Conservation (phyloP, 1,140 invertebrate genomes). For the Drosophila orena region DNA sequence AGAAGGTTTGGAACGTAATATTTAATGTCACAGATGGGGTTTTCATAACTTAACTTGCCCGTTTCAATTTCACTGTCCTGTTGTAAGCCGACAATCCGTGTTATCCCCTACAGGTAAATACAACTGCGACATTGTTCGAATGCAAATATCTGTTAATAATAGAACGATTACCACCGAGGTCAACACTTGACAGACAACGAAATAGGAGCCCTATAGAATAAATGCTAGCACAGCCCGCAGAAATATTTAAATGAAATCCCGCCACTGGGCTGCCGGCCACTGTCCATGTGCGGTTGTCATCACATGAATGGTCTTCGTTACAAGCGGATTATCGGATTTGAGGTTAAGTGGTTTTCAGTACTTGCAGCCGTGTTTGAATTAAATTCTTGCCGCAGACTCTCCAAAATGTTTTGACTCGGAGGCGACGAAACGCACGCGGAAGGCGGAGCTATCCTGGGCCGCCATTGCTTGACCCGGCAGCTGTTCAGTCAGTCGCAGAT, state of each 20-base stretch:
- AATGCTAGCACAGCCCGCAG: constrained; percentile 37
- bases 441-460: constrained; percentile 65
- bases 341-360: constrained; percentile 76
- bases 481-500: constrained; percentile 34
- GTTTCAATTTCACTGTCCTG: constrained; percentile 20
- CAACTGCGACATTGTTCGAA: constrained; percentile 68
- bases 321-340: constrained; percentile 82
- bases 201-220: not conserved
- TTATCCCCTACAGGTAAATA: constrained; percentile 64
- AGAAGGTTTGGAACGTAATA: no score
- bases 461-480: constrained; percentile 68
- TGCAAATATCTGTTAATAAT: constrained; percentile 73
- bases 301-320: constrained; percentile 68
- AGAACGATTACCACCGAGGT: constrained; percentile 75
- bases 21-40: not conserved
- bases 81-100: constrained; percentile 47
- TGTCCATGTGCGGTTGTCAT: constrained; percentile 16
- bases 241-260: constrained; percentile 69
- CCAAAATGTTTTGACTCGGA: constrained; percentile 74
- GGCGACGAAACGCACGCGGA: constrained; percentile 49
- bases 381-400: constrained; percentile 42
- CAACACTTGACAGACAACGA: constrained; percentile 65
- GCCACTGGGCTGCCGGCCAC: no score
- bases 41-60: constrained; percentile 5
- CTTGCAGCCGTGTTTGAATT: constrained; percentile 50